A percentile compares a stretch with the other conserved stretches of the same genome.
Conservation (phyloP, 2,888 invertebrate genomes). For the Cheilosia vernalis region DNA sequence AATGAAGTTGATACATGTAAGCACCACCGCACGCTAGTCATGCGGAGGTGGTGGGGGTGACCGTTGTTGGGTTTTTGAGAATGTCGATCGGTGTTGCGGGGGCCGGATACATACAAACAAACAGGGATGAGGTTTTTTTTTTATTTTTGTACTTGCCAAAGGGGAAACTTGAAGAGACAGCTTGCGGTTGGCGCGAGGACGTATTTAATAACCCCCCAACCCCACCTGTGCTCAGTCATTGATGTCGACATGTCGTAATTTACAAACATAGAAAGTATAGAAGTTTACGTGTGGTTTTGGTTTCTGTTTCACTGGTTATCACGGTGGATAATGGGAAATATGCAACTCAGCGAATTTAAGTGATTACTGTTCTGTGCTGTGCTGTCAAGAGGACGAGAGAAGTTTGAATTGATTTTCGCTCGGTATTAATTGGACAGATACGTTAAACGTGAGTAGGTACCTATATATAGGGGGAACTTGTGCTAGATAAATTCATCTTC, state of each 20-base stretch:
- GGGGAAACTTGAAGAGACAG: not conserved
- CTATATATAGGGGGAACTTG: not conserved
- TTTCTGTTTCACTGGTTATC: constrained; percentile 40
- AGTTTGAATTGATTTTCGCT: constrained; percentile 40
- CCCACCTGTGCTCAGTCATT: constrained; percentile 7
- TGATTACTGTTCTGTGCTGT: constrained; percentile 44
- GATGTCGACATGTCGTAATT: constrained; percentile 6
- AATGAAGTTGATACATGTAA: constrained; percentile 63
- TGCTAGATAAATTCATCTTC: not conserved
- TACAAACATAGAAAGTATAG: not conserved
- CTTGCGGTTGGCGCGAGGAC: not conserved
- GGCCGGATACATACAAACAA: not conserved
- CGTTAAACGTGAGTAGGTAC: not conserved
- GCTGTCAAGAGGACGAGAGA: constrained; percentile 42
- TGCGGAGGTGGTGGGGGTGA: constrained; percentile 12
- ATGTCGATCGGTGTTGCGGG: constrained; percentile 13
- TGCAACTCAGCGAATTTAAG: constrained; percentile 64
- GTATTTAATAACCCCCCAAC: not conserved
- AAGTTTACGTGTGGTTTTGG: constrained; percentile 30
- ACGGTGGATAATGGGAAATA: constrained; percentile 38
- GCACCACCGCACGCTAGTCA: not conserved
- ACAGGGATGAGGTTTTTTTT: constrained; percentile 4
- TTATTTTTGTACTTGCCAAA: constrained; percentile 1
- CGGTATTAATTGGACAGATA: constrained; percentile 44
- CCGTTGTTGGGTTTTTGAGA: constrained; percentile 24